A percentile compares a stretch with the other conserved stretches of the same genome.
phyloP scores from a whole-genome alignment of 2,797 vertebrate genomes.

The Platalea minor region DNA sequence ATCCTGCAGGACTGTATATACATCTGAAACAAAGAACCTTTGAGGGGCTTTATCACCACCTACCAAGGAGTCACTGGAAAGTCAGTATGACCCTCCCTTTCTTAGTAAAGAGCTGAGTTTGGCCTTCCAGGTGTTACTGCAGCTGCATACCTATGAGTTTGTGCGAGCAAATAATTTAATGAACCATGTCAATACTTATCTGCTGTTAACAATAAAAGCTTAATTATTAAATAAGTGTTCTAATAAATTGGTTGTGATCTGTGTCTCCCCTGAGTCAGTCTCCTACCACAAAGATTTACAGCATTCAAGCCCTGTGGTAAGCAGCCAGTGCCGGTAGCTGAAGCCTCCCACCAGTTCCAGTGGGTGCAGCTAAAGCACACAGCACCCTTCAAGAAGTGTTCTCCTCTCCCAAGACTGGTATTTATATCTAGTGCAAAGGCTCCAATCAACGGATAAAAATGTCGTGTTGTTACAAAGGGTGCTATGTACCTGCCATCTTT shows the following conservation, averaged over 20 bases:
- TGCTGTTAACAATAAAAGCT: neutral
- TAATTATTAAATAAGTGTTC: neutral
- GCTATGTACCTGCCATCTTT: neutral
- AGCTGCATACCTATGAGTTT: neutral
- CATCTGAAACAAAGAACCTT: neutral
- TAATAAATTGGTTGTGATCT: neutral
- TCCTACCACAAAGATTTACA: neutral
- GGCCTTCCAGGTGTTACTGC: neutral
- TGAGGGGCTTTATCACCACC: neutral
- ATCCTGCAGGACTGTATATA: neutral
- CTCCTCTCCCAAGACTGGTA: neutral
- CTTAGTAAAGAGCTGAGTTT: neutral
- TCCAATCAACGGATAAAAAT: neutral
- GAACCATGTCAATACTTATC: neutral
- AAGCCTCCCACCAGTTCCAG: neutral
- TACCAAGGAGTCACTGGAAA: neutral
- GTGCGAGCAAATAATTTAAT: neutral
- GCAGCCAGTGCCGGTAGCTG: neutral
- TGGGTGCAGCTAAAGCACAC: neutral
- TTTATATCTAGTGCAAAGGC: neutral
- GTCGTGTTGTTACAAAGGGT: neutral
- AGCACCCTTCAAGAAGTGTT: neutral
- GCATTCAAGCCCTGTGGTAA: neutral
- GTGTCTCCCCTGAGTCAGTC: neutral
- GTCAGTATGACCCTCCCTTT: neutral